Conservation (phyloP, 2,113 vertebrate genomes). For the Leptobrachium ailaonicum region DNA sequence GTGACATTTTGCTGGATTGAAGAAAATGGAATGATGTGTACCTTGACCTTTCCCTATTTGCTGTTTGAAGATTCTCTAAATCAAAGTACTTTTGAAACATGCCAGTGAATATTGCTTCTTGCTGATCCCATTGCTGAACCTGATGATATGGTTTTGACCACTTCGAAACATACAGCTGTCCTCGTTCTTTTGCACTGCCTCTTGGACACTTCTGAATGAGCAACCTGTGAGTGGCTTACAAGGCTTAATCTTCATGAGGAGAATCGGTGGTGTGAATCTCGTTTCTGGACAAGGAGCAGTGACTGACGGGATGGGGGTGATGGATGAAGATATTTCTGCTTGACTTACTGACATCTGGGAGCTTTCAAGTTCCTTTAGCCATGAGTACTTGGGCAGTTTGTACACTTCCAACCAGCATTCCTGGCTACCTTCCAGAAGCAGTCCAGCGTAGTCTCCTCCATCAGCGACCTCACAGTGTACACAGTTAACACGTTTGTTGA, state of each 20-base stretch:
- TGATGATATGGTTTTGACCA: slow-evolving; percentile 72
- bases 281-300: slow-evolving; percentile 21
- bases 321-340: slow-evolving; percentile 49
- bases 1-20: slow-evolving; percentile 59
- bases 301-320: neutral
- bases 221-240: slow-evolving; percentile 68
- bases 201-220: slow-evolving; percentile 61
- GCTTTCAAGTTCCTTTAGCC: slow-evolving; percentile 73
- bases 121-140: slow-evolving; percentile 65
- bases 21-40: slow-evolving; percentile 77
- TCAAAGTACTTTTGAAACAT: slow-evolving; percentile 57
- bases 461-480: slow-evolving; percentile 66
- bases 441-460: slow-evolving; percentile 71
- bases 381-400: slow-evolving; percentile 75
- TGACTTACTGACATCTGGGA: slow-evolving; percentile 12
- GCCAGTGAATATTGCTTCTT: slow-evolving; percentile 57
- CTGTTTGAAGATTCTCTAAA: slow-evolving; percentile 1
- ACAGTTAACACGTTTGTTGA: slow-evolving; percentile 72
- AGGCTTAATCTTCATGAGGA: slow-evolving; percentile 73
- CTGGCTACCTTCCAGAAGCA: slow-evolving; percentile 76
- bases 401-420: slow-evolving; percentile 80
- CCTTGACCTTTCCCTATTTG: slow-evolving; percentile 61
- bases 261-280: slow-evolving; percentile 63
- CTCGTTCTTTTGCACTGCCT: slow-evolving; percentile 64
- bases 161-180: slow-evolving; percentile 63